These are phyloP conservation scores for Tapirus indicus DNA, from an alignment of 2,797 vertebrate genomes.

Conservation along the genomic window DNA sequence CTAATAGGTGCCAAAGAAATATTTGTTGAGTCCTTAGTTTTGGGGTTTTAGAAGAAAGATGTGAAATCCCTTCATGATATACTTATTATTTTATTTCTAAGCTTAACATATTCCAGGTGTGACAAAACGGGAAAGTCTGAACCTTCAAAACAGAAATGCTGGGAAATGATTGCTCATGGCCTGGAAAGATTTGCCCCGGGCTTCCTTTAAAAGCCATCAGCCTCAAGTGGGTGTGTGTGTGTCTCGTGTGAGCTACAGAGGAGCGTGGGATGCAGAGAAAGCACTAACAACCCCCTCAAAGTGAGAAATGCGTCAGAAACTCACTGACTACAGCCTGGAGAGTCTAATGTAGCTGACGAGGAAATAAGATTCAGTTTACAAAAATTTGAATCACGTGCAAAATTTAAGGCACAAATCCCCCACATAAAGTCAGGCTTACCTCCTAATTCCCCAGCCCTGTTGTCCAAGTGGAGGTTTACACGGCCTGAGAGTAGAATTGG, in stretches of 20 bases:
- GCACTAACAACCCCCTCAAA: neutral
- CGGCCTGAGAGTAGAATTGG: no score
- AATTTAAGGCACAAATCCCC: neutral
- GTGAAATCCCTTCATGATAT: neutral
- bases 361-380: neutral
- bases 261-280: neutral
- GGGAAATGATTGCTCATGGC: neutral
- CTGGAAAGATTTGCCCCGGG: neutral
- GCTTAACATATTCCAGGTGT: neutral
- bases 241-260: neutral
- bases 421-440: neutral
- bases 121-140: neutral
- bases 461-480: neutral
- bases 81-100: constrained; percentile 28
- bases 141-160: constrained; percentile 25
- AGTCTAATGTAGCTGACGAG: neutral
- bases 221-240: accelerated
- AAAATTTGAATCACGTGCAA: constrained; percentile 1
- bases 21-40: neutral
- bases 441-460: neutral
- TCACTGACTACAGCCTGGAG: neutral
- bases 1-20: neutral
- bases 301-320: neutral
- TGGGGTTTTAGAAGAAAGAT: constrained; percentile 20
- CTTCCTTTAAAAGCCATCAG: neutral